Percentiles rank a stretch among this genome's conserved stretches.
phyloP scores from a whole-genome alignment of 2,113 vertebrate species.

The Pachycephala philippinensis region DNA sequence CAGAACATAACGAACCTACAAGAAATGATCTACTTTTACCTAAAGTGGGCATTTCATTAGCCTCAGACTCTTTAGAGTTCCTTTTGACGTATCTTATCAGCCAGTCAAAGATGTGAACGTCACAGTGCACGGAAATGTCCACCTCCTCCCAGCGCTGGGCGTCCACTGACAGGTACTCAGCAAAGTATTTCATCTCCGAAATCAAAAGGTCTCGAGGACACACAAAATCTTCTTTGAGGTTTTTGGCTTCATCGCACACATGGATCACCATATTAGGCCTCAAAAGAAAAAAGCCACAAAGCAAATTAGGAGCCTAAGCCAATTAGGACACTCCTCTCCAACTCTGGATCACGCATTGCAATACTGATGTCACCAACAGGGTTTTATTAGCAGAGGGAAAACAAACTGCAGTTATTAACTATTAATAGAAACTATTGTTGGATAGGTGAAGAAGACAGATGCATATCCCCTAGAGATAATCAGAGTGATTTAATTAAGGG shows the following conservation, averaged over 20 bases:
- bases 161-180: slow-evolving; percentile 91
- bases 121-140: slow-evolving; percentile 97
- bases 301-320: background rate
- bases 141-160: slow-evolving; percentile 96
- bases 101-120: slow-evolving; percentile 98
- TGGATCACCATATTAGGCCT: slow-evolving; percentile 98
- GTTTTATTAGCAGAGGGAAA: background rate
- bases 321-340: background rate
- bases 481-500: background rate
- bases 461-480: background rate
- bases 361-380: background rate
- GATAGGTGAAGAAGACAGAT: background rate
- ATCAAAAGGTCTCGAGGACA: slow-evolving; percentile 92
- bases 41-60: slow-evolving; percentile 82
- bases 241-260: slow-evolving; percentile 96
- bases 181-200: slow-evolving; percentile 97
- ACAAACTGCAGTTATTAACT: background rate
- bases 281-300: slow-evolving; percentile 29
- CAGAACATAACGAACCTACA: background rate
- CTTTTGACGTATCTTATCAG: slow-evolving; percentile 95
- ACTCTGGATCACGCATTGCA: background rate
- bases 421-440: background rate
- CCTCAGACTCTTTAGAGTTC: slow-evolving; percentile 77
- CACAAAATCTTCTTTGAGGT: slow-evolving; percentile 94
- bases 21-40: slow-evolving; percentile 75